phyloP scores from a whole-genome alignment of 2,113 vertebrate genomes.

The Pycnonotus jocosus region DNA sequence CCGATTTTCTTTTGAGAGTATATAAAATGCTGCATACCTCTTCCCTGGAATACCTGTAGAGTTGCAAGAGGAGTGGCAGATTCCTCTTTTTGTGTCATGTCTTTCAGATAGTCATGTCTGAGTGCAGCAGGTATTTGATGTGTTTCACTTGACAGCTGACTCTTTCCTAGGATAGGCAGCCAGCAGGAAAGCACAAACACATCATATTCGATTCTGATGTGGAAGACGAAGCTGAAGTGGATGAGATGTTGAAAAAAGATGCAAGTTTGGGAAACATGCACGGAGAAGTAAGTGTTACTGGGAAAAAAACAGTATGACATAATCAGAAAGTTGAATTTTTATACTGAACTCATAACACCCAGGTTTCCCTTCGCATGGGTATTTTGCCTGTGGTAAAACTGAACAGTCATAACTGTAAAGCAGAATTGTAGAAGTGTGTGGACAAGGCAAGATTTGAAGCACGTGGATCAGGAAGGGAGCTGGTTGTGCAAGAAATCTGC shows the following conservation, averaged over 20 bases:
- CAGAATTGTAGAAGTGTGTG: not conserved
- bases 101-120: not conserved
- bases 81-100: not conserved
- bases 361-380: not conserved
- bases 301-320: not conserved
- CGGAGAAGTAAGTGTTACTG: constrained; percentile 47
- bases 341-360: not conserved
- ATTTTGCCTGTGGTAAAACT: not conserved
- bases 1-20: not conserved
- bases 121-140: not conserved
- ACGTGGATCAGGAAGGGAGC: rapidly evolving
- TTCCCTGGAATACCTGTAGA: not conserved
- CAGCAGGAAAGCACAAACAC: constrained; percentile 75
- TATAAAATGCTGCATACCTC: not conserved
- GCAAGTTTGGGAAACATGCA: not conserved
- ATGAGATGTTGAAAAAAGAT: constrained; percentile 19
- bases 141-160: not conserved
- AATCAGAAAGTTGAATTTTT: not conserved
- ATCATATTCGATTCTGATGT: constrained; percentile 83
- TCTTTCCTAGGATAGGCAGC: constrained; percentile 72
- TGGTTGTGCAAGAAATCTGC: not conserved
- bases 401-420: not conserved
- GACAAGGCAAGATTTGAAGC: not conserved
- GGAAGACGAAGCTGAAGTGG: constrained; percentile 62
- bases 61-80: not conserved